Conservation (phyloP, 37 sponge, comb jelly and placozoan genomes). For the Chondrilla cf. caribensis region DNA sequence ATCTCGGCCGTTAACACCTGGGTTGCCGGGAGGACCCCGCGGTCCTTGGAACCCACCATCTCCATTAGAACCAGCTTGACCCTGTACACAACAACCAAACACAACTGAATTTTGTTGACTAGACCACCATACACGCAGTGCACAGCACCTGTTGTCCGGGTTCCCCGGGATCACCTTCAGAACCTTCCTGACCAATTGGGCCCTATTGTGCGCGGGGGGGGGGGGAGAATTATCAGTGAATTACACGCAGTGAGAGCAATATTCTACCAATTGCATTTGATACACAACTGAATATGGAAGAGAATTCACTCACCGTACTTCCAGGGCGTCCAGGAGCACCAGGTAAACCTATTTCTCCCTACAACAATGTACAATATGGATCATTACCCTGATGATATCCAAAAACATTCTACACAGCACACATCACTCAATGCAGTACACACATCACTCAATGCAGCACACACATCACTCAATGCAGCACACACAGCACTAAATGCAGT, state of each 20-base stretch:
- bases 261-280: too few species aligned
- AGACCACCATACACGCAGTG: too few species aligned
- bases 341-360: constrained; percentile 45
- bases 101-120: too few species aligned
- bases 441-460: too few species aligned
- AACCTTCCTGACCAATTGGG: constrained; percentile 42
- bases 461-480: too few species aligned
- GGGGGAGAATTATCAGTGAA: too few species aligned
- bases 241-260: too few species aligned
- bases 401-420: too few species aligned
- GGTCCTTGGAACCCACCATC: constrained; percentile 62
- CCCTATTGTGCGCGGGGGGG: not conserved
- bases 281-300: too few species aligned
- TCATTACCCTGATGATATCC: not conserved
- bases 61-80: constrained; percentile 41
- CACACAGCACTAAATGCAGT: too few species aligned
- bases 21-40: constrained; percentile 31
- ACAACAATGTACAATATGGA: not conserved
- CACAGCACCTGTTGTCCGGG: constrained; percentile 31
- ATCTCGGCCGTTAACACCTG: constrained; percentile 48
- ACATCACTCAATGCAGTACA: too few species aligned
- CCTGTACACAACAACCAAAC: constrained; percentile 6
- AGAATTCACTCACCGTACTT: constrained; percentile 28
- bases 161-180: constrained; percentile 56
- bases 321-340: constrained; percentile 62